Evolutionary conservation across 1,140 invertebrate genomes (phyloP).

Genomic region (Neodiprion lecontei): DNA sequence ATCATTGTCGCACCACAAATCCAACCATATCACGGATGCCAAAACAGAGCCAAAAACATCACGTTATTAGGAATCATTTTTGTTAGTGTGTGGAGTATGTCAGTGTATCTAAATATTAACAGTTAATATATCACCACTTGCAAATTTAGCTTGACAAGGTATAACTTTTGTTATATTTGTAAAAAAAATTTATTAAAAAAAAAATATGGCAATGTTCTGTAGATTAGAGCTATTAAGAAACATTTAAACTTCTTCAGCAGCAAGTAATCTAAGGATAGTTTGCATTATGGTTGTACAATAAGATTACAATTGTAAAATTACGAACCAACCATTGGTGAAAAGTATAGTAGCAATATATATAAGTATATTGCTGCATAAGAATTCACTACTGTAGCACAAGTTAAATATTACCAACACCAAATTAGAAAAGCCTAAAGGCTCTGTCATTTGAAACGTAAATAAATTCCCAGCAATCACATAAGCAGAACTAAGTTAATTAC

Average conservation of each 20-base stretch:
- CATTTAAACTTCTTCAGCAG: not conserved
- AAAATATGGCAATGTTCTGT: no score
- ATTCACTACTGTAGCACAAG: constrained; percentile 27
- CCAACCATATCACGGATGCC: constrained; percentile 53
- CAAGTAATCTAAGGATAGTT: constrained; percentile 37
- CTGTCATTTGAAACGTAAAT: not conserved
- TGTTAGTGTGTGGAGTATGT: constrained; percentile 43
- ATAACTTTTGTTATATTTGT: no score
- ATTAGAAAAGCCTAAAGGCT: not conserved
- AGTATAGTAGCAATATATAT: constrained; percentile 10
- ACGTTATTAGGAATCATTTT: constrained; percentile 49
- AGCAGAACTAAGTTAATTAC: constrained; percentile 1
- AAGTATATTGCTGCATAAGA: no score
- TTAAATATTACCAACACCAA: constrained; percentile 21
- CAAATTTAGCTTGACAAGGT: not conserved
- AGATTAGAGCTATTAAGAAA: no score
- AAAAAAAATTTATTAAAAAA: no score
- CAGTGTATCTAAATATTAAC: not conserved
- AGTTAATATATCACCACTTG: constrained; percentile 22
- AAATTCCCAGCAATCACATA: not conserved
- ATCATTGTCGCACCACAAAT: constrained; percentile 53
- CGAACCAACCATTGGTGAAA: constrained; percentile 14
- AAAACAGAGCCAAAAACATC: constrained; percentile 57
- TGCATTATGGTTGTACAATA: constrained; percentile 30
- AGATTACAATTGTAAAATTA: constrained; percentile 19